Percentiles rank a stretch among this genome's conserved stretches.
Conservation (phyloP, 2,113 vertebrate genomes). For the Thalassarche chlororhynchos region DNA sequence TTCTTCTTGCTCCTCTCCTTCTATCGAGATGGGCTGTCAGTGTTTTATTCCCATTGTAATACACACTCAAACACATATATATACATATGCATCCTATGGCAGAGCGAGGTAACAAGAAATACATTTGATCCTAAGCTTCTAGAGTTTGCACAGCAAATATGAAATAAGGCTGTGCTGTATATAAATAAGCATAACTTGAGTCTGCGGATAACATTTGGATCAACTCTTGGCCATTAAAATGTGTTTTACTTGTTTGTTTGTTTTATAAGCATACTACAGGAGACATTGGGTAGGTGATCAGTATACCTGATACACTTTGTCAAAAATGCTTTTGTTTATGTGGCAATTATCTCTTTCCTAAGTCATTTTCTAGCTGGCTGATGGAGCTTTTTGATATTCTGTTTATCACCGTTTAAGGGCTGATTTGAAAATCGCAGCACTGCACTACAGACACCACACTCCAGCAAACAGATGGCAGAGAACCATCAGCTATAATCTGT, state of each 20-base stretch:
- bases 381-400: neutral
- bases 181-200: neutral
- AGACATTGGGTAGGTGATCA: neutral
- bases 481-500: neutral
- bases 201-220: neutral
- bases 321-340: too few species aligned
- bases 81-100: neutral
- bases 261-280: neutral
- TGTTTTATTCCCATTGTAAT: neutral
- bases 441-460: neutral
- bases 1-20: constrained; percentile 19
- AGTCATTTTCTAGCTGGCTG: neutral
- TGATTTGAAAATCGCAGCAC: neutral
- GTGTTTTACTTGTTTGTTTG: neutral
- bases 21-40: neutral
- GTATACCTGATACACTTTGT: neutral
- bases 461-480: neutral
- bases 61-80: neutral
- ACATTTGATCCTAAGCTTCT: neutral
- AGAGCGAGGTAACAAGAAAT: neutral
- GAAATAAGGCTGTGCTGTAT: neutral
- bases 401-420: neutral
- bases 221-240: neutral
- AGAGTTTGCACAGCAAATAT: neutral
- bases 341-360: neutral